Conservation (phyloP, 2,797 vertebrate species). For the Anabacerthia variegaticeps region DNA sequence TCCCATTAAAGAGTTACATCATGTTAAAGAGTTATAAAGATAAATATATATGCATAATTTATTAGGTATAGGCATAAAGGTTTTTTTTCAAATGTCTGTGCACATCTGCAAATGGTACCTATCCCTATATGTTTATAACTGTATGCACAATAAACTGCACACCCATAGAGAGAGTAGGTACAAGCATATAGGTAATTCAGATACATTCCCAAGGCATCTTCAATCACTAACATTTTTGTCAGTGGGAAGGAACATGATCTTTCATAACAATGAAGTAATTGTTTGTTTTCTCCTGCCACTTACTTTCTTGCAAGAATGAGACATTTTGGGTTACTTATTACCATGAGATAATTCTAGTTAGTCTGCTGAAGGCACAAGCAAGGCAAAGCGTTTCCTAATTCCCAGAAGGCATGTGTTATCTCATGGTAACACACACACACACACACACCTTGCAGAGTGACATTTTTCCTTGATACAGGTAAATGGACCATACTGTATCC, state of each 20-base stretch:
- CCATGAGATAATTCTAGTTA: background rate
- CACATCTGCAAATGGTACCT: background rate
- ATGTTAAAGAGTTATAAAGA: background rate
- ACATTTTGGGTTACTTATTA: constrained; percentile 29
- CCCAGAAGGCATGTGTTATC: background rate
- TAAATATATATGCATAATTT: background rate
- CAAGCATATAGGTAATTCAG: background rate
- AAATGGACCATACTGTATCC: background rate
- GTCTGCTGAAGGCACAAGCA: background rate
- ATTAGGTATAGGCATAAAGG: background rate
- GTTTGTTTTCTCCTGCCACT: background rate
- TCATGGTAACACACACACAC: background rate
- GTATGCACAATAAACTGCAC: background rate
- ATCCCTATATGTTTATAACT: background rate
- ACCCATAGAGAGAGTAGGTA: background rate
- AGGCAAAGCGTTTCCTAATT: constrained; percentile 10
- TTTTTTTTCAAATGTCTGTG: background rate
- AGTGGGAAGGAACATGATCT: background rate
- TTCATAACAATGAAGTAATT: constrained; percentile 15
- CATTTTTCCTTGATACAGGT: constrained; percentile 30
- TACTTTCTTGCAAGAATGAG: constrained; percentile 24
- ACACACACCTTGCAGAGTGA: background rate
- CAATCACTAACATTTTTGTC: background rate
- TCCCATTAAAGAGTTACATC: background rate
- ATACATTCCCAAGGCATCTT: background rate